These are phyloP conservation scores for Ptiloglossa arizonensis DNA, from an alignment of 1,140 invertebrate genomes.

Conservation along the genomic window DNA sequence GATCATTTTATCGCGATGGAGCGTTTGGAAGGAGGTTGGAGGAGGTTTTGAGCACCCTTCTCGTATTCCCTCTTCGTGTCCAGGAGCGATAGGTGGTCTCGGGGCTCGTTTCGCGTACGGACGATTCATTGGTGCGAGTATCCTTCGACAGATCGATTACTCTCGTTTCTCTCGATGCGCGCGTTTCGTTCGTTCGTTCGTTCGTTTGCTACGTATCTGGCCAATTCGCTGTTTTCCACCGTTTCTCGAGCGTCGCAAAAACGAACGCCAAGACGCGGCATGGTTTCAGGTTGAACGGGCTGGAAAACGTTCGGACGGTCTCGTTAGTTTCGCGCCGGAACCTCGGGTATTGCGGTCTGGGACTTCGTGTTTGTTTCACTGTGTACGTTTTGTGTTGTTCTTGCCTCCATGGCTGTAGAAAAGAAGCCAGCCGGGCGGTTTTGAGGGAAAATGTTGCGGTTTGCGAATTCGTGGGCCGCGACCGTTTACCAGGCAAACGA, in stretches of 20 bases:
- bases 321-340: constrained; percentile 1
- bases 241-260: constrained; percentile 3
- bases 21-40: no score
- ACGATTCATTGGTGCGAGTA: constrained; percentile 74
- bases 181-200: no score
- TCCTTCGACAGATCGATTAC: constrained; percentile 74
- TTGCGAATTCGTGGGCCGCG: no score
- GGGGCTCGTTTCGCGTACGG: constrained; percentile 54
- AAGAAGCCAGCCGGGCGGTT: not conserved
- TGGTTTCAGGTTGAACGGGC: not conserved
- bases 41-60: no score
- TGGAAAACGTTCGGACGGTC: constrained; percentile 19
- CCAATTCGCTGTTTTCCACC: constrained; percentile 5
- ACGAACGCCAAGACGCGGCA: not conserved
- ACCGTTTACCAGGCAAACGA: no score
- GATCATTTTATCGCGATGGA: constrained; percentile 75
- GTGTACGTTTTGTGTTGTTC: constrained; percentile 1
- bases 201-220: no score
- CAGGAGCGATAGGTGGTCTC: constrained; percentile 58
- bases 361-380: constrained; percentile 2
- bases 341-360: constrained; percentile 10
- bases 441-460: not conserved
- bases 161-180: constrained; percentile 21
- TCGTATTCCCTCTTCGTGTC: no score
- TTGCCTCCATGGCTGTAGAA: not conserved